These are phyloP conservation scores for Pseudolaguvia tuberculata DNA, from an alignment of 2,113 vertebrate species.

Conservation along the genomic window DNA sequence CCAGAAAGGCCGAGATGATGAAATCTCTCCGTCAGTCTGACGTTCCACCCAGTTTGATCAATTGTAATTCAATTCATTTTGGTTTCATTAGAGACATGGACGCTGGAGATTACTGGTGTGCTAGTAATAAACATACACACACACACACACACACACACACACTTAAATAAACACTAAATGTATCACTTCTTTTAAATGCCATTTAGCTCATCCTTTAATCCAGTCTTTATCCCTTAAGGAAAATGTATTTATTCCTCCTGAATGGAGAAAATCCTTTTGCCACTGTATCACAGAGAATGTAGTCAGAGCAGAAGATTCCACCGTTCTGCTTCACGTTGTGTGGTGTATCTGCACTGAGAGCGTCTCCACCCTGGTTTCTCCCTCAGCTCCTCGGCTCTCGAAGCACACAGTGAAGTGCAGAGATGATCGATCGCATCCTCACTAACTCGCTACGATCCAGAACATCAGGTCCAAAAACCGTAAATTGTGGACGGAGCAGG, in stretches of 20 bases:
- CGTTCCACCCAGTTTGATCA: background rate
- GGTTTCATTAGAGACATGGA: background rate
- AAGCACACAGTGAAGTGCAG: background rate
- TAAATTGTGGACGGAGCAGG: background rate
- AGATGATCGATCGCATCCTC: constrained; percentile 2
- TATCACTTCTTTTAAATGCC: background rate
- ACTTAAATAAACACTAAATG: background rate
- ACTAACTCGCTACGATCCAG: constrained; percentile 18
- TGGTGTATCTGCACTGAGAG: background rate
- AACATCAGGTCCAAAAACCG: background rate
- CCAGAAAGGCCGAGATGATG: background rate
- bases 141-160: background rate
- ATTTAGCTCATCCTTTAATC: background rate
- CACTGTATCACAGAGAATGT: background rate
- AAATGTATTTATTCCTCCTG: background rate
- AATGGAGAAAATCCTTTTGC: background rate
- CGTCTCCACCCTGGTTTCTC: constrained; percentile 18
- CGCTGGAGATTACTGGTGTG: background rate
- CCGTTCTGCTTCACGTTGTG: too few relatives aligned
- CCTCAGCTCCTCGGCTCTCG: background rate
- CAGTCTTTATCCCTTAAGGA: background rate
- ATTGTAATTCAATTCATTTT: background rate
- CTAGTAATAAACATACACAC: background rate
- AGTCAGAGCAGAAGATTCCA: background rate
- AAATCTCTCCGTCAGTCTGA: background rate